Evolutionary conservation across 2,888 invertebrate genomes (phyloP).

Genomic region (Athalia cordata): DNA sequence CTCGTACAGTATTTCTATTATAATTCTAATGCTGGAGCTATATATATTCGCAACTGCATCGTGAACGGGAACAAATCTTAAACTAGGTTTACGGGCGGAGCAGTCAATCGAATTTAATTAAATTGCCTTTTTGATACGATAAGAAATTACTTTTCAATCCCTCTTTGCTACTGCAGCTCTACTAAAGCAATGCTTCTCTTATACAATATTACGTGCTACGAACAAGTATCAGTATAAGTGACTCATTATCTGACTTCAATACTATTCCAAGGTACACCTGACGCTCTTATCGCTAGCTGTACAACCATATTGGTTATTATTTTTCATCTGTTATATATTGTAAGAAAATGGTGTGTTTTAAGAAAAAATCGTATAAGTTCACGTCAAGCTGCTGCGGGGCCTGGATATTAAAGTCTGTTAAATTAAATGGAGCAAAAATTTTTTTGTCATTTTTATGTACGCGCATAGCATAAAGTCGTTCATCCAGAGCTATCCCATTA

Average conservation of each 20-base stretch:
- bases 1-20: too few relatives aligned
- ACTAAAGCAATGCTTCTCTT: background rate
- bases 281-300: constrained; percentile 43
- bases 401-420: too few relatives aligned
- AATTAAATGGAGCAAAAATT: too few relatives aligned
- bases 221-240: constrained; percentile 48
- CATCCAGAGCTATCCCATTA: too few relatives aligned
- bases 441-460: too few relatives aligned
- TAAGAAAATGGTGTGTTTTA: background rate
- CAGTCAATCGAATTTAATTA: constrained; percentile 60
- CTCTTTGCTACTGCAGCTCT: constrained; percentile 46
- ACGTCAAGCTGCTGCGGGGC: too few relatives aligned
- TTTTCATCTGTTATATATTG: background rate
- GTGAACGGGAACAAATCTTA: constrained; percentile 32
- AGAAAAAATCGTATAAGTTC: background rate
- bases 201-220: background rate
- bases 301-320: constrained; percentile 6
- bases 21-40: too few relatives aligned
- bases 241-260: constrained; percentile 46
- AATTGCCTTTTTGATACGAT: constrained; percentile 58
- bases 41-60: background rate
- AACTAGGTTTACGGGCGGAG: constrained; percentile 55
- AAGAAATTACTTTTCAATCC: constrained; percentile 62
- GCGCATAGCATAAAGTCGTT: too few relatives aligned
- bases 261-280: constrained; percentile 29